Conservation (phyloP, 2,113 vertebrate genomes). For the Cyanoderma ruficeps region DNA sequence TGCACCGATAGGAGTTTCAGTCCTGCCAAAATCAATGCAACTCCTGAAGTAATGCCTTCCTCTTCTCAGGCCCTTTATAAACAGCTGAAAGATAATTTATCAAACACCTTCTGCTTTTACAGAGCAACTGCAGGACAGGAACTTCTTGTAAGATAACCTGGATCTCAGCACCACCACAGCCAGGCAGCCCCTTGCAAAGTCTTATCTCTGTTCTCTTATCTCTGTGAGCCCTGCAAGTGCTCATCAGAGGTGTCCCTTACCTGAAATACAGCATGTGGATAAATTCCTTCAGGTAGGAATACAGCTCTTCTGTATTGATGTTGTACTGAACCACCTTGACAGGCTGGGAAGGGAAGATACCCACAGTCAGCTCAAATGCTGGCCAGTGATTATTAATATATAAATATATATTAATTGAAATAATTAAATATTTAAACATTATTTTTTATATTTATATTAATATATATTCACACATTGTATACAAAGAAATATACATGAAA, state of each 20-base stretch:
- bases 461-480: rapidly evolving
- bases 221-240: background rate
- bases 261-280: slow-evolving; percentile 98
- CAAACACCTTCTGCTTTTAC: background rate
- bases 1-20: background rate
- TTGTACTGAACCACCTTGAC: slow-evolving; percentile 94
- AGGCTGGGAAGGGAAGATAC: slow-evolving; percentile 75
- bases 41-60: background rate
- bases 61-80: background rate
- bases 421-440: background rate
- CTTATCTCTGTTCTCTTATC: background rate
- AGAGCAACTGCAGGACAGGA: background rate
- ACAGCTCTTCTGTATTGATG: slow-evolving; percentile 97
- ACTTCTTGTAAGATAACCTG: background rate
- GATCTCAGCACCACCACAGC: background rate
- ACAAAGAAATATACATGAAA: background rate
- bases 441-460: background rate
- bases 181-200: background rate
- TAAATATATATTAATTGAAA: background rate
- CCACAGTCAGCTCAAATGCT: background rate
- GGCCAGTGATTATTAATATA: background rate
- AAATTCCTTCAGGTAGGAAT: slow-evolving; percentile 95
- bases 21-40: background rate
- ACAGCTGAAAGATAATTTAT: background rate
- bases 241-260: slow-evolving; percentile 63